Base-by-base conservation (phyloP, 2,113 vertebrate genomes). In the Carassius auratus region DNA sequence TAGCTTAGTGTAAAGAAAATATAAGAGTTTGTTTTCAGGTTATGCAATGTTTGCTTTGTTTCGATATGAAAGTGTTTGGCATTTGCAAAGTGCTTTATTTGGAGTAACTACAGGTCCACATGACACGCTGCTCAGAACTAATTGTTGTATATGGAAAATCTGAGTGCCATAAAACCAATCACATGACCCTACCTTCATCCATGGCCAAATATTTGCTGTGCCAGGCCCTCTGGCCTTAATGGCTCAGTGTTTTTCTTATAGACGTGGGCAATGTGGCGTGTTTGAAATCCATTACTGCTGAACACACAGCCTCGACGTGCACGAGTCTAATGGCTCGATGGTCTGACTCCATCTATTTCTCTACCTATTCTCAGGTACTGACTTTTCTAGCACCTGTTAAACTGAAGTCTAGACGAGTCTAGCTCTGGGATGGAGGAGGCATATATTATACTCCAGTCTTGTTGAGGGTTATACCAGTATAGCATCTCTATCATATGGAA, bases 131-230 rank as follows among this genome's bases (percentile, higher is more conserved):
- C 62, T 33, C 52, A 83, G 5, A 45, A 76, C 26, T 69, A 66
- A n/a, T 85, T 61, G 61, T 76, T 57, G 71, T 52, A 50, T 76
- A 68, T 80, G 81, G 84, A 88, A 88, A 86, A 86, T 84, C 66
- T 33, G 80, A 62, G 33, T 64, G 80, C 69, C 59, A 59, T 86
- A 83, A 86, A 86, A 86, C 83, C 78, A 77, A 84, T 84, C 87
- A 79, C 81, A 84, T 84, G 87, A 86, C 75, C 76, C 45, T 75
- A 55, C 75, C 80, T 86, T 85, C 50, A 69, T 84, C 38, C 45
- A 76, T 50, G 52, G 75, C 36, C 84, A 86, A 88, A 88, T 88
- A 86, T 88, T 88, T 88, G 75, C 81, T 38, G 71, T 75, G 62
- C 66, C 84, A 52, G 59, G 79, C 80, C 84, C 73, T 74, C 57